Evolutionary conservation across 2,797 vertebrate species (phyloP).

Genomic region (Kryptopterus vitreolus): DNA sequence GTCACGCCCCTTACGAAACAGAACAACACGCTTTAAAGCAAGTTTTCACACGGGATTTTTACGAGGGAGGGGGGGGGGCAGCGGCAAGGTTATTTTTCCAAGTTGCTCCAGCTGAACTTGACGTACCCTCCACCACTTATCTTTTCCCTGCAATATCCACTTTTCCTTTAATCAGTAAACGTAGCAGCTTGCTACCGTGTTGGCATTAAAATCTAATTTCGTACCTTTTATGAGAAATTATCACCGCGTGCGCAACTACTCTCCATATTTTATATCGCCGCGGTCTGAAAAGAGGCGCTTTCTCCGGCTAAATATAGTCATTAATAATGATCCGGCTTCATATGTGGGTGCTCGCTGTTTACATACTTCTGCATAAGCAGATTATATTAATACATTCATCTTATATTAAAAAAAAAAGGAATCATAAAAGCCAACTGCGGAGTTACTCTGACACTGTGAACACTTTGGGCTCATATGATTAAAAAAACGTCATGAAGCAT

Average conservation of each 20-base stretch:
- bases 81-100: slow-evolving; percentile 35
- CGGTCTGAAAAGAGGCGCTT: slow-evolving; percentile 18
- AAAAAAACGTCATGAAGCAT: no score
- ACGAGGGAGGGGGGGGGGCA: background rate
- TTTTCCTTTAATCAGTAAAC: slow-evolving; percentile 64
- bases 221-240: slow-evolving; percentile 66
- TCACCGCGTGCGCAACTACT: slow-evolving; percentile 67
- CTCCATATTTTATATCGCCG: slow-evolving; percentile 57
- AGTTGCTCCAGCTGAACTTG: slow-evolving; percentile 28
- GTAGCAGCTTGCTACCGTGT: slow-evolving; percentile 60
- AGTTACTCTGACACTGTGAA: background rate
- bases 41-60: slow-evolving; percentile 1
- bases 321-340: slow-evolving; percentile 25
- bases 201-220: slow-evolving; percentile 69
- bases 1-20: slow-evolving; percentile 11
- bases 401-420: background rate
- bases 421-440: background rate
- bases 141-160: slow-evolving; percentile 37
- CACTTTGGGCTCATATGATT: no score
- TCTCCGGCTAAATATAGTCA: slow-evolving; percentile 25
- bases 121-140: background rate
- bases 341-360: slow-evolving; percentile 34
- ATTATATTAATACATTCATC: slow-evolving; percentile 38
- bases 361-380: slow-evolving; percentile 21
- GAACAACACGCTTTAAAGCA: slow-evolving; percentile 45